Evolutionary conservation across 2,113 vertebrate species (phyloP).

Genomic region (Tragulus kanchil): DNA sequence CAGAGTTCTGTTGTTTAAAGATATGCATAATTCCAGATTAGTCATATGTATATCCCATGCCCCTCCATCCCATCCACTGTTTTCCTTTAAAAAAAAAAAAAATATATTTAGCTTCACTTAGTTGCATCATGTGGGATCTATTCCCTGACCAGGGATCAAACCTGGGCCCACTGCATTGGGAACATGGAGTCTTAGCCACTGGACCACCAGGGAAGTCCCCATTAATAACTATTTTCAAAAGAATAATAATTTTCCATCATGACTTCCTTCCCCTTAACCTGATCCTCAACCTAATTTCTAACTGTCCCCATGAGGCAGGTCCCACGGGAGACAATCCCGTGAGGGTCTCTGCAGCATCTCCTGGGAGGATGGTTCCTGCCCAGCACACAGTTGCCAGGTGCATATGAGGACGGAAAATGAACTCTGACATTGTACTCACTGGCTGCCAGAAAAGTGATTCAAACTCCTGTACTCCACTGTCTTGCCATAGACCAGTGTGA

Average conservation of each 20-base stretch:
- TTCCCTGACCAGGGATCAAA: background rate
- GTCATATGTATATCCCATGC: no score
- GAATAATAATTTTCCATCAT: background rate
- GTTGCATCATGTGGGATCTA: background rate
- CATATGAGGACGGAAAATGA: background rate
- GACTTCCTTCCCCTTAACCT: background rate
- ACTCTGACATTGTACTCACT: background rate
- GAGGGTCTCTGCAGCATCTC: background rate
- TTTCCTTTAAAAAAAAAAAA: background rate
- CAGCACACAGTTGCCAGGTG: background rate
- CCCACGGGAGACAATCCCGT: background rate
- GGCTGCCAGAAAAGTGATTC: background rate
- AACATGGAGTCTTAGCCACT: background rate
- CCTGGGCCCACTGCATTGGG: background rate
- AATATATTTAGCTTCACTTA: background rate
- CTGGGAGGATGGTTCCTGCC: background rate
- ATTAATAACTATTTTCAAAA: background rate
- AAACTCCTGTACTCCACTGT: background rate
- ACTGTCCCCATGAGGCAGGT: background rate
- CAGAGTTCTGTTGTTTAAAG: no score
- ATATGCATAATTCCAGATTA: no score
- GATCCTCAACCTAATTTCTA: background rate
- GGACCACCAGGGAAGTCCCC: background rate
- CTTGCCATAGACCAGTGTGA: background rate
- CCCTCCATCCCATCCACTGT: no score